These are phyloP conservation scores for Nycticorax nycticorax DNA, from an alignment of 2,113 vertebrate species.

Conservation along the genomic window DNA sequence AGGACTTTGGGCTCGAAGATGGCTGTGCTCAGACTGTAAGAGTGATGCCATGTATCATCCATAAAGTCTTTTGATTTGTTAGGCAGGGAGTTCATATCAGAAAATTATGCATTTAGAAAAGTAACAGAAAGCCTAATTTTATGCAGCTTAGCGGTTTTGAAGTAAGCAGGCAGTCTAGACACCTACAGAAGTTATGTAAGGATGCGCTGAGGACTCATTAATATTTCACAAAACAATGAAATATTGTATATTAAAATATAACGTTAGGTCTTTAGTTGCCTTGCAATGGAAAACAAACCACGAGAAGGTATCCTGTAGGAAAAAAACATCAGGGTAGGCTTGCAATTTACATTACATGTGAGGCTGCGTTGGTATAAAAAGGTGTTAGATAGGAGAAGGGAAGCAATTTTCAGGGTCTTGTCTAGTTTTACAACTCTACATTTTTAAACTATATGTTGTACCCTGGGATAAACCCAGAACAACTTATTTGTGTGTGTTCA, in stretches of 20 bases:
- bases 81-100: neutral
- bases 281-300: neutral
- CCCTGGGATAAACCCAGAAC: neutral
- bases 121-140: neutral
- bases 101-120: neutral
- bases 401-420: neutral
- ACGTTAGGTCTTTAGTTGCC: neutral
- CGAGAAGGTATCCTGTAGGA: neutral
- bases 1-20: neutral
- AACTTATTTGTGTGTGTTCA: neutral
- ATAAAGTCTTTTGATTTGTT: neutral
- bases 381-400: neutral
- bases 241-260: neutral
- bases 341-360: neutral
- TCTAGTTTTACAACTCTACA: neutral
- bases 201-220: neutral
- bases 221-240: neutral
- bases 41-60: neutral
- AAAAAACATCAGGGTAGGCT: neutral
- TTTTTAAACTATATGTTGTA: neutral
- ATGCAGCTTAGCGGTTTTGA: neutral
- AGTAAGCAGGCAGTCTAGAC: neutral
- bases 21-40: neutral
- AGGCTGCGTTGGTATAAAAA: neutral
- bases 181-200: neutral